Conservation (phyloP, 2,113 vertebrate species). For the Dicrurus megarhynchus region DNA sequence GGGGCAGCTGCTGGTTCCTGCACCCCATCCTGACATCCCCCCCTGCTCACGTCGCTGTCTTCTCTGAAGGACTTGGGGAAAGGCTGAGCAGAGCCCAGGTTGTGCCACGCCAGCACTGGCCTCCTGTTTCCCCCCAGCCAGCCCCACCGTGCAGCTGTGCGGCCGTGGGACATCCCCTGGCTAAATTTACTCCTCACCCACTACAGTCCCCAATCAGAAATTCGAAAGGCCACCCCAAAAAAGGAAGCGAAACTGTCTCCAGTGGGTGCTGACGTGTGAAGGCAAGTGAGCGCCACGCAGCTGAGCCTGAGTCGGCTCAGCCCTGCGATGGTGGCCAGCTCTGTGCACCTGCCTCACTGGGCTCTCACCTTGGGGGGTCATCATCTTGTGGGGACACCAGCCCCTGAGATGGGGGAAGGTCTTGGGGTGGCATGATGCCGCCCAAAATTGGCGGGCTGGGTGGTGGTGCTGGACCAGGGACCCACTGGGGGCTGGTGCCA, state of each 20-base stretch:
- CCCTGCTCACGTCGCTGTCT: rapidly evolving
- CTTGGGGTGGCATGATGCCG: too few species aligned
- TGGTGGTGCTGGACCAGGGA: too few species aligned
- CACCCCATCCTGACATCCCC: rapidly evolving
- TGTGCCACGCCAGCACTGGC: background rate
- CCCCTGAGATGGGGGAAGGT: background rate
- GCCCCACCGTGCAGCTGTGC: background rate
- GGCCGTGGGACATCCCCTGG: background rate
- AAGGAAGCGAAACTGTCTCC: conserved; percentile 12
- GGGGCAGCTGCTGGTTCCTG: background rate
- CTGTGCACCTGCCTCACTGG: background rate
- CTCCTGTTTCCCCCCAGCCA: background rate
- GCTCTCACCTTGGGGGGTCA: background rate
- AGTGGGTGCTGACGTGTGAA: conserved; percentile 43
- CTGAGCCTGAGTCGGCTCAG: rapidly evolving
- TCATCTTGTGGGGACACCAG: rapidly evolving
- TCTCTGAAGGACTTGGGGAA: background rate
- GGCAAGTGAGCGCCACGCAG: rapidly evolving
- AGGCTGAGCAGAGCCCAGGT: background rate
- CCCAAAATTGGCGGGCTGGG: background rate
- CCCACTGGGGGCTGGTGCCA: background rate
- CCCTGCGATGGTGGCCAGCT: background rate
- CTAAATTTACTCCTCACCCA: conserved; percentile 34
- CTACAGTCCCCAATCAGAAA: conserved; percentile 17
- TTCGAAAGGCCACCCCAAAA: background rate